Evolutionary conservation across 1,140 invertebrate species (phyloP).

Genomic region (Drosophila burlai): DNA sequence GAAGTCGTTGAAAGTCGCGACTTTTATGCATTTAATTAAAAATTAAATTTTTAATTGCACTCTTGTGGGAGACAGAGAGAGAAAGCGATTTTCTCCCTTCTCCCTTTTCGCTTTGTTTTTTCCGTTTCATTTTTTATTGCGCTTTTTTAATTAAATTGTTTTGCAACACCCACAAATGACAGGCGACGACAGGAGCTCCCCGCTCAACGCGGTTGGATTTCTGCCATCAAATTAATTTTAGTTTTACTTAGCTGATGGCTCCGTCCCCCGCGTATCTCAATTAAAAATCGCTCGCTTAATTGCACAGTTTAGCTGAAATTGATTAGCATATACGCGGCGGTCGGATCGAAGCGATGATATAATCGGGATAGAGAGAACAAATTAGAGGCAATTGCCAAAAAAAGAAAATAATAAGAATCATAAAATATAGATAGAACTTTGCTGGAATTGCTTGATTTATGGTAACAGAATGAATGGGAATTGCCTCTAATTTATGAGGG

Average conservation of each 20-base stretch:
- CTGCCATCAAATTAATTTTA: slow-evolving; percentile 31
- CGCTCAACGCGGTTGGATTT: slow-evolving; percentile 25
- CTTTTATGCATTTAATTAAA: slow-evolving; percentile 57
- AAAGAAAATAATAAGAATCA: not conserved
- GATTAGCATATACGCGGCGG: slow-evolving; percentile 38
- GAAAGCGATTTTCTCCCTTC: slow-evolving; percentile 20
- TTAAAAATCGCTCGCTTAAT: slow-evolving; percentile 48
- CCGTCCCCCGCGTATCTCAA: slow-evolving; percentile 26
- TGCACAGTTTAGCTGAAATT: slow-evolving; percentile 47
- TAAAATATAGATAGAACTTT: not conserved
- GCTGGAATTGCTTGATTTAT: slow-evolving; percentile 38
- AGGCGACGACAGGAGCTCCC: slow-evolving; percentile 20
- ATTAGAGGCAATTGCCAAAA: slow-evolving; percentile 35
- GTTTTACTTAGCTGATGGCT: slow-evolving; percentile 40
- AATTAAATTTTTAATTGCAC: slow-evolving; percentile 72
- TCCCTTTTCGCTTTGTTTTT: not conserved
- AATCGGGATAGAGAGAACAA: slow-evolving; percentile 16
- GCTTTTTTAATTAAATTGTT: slow-evolving; percentile 67
- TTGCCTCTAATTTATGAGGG: slow-evolving; percentile 9
- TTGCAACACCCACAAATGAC: slow-evolving; percentile 41
- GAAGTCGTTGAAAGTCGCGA: slow-evolving; percentile 20
- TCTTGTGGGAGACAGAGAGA: slow-evolving; percentile 18
- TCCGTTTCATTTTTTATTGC: slow-evolving; percentile 40
- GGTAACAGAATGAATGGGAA: slow-evolving; percentile 9
- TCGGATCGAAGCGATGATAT: slow-evolving; percentile 35